phyloP scores from a whole-genome alignment of 1,140 invertebrate species.

The Lepidostoma basale region DNA sequence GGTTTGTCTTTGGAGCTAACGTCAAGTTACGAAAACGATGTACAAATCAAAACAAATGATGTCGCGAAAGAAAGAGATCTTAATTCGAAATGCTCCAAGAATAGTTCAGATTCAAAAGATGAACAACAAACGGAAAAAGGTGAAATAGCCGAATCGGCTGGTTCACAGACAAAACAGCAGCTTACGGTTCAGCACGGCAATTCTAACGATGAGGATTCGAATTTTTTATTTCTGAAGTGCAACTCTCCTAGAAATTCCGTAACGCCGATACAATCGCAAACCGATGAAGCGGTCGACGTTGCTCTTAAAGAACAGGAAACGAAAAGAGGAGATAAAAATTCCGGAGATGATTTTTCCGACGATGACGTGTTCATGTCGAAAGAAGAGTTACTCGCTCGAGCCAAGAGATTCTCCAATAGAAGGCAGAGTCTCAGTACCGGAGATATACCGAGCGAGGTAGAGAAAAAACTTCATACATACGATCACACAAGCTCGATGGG shows the following conservation, averaged over 20 bases:
- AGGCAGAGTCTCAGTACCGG: slow-evolving; percentile 36
- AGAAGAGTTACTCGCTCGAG: not conserved
- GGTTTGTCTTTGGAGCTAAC: slow-evolving; percentile 50
- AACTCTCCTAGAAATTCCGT: slow-evolving; percentile 42
- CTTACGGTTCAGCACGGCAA: not conserved
- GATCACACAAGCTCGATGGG: slow-evolving; percentile 26
- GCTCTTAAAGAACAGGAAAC: not conserved
- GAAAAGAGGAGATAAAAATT: not conserved
- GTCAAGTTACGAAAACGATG: slow-evolving; percentile 48
- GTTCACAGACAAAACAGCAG: not conserved
- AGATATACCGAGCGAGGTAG: slow-evolving; percentile 17
- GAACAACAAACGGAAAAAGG: not conserved
- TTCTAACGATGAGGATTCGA: slow-evolving; percentile 8
- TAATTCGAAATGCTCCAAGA: not conserved
- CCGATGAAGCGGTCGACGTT: not conserved
- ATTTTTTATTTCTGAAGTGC: slow-evolving; percentile 38
- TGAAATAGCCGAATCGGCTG: not conserved
- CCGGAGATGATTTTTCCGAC: slow-evolving; percentile 21
- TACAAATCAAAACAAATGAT: not conserved
- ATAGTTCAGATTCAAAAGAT: not conserved
- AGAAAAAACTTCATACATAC: slow-evolving; percentile 9
- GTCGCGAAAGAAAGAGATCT: not conserved
- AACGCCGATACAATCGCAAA: not conserved
- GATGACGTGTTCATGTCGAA: slow-evolving; percentile 27
- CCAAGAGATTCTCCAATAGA: slow-evolving; percentile 14